phyloP scores from a whole-genome alignment of 2,113 vertebrate species.

The Clupea harengus region DNA sequence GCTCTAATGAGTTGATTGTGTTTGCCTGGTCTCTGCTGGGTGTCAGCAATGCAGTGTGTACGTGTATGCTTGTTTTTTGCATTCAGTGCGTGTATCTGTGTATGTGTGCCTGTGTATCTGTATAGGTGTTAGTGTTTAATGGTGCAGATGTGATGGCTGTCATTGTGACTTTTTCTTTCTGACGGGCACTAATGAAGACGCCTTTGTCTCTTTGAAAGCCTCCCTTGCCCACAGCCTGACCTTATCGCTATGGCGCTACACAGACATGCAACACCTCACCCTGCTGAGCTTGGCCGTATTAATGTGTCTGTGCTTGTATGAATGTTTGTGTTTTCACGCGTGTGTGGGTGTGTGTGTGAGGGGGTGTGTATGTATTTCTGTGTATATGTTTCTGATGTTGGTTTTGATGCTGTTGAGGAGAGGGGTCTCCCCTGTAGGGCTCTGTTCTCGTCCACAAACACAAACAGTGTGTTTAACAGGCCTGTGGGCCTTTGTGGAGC shows the following conservation, averaged over 20 bases:
- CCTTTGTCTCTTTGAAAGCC: constrained; percentile 49
- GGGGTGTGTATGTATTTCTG: background rate
- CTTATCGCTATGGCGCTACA: constrained; percentile 22
- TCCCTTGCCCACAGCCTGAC: constrained; percentile 30
- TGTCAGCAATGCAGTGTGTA: constrained; percentile 47
- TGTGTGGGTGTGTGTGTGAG: background rate
- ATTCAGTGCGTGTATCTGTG: background rate
- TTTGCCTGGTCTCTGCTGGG: constrained; percentile 52
- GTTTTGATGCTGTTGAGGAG: background rate
- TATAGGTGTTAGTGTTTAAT: background rate
- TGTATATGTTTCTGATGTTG: constrained; percentile 32
- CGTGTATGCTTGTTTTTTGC: background rate
- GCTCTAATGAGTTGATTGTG: background rate
- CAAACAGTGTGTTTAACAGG: background rate
- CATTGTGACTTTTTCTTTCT: background rate
- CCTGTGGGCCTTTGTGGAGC: background rate
- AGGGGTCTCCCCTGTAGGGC: background rate
- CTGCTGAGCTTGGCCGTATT: constrained; percentile 52
- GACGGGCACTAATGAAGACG: constrained; percentile 55
- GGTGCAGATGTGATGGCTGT: background rate
- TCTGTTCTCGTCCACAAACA: constrained; percentile 13
- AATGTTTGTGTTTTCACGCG: background rate
- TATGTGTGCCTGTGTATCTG: background rate
- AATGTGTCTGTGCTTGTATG: constrained; percentile 16
- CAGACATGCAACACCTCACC: constrained; percentile 33